A percentile compares a stretch with the other conserved stretches of the same genome.
Evolutionary conservation across 2,797 vertebrate species (phyloP).

Genomic region (Sebastes oblongus): DNA sequence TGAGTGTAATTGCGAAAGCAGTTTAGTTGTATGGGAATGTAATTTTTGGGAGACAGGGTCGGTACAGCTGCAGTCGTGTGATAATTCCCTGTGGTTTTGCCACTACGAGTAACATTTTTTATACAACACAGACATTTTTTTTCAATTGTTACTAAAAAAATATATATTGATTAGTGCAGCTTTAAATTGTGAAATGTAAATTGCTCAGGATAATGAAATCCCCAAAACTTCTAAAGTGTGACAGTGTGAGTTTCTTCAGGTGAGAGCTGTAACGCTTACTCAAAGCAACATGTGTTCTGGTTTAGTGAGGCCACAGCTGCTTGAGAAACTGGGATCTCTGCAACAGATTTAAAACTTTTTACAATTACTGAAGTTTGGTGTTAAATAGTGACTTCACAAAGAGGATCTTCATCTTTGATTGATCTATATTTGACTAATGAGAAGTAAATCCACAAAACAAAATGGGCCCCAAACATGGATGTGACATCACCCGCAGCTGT

Average conservation of each 20-base stretch:
- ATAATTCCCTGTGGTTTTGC: not conserved
- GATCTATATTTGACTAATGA: not conserved
- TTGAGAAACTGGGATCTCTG: not conserved
- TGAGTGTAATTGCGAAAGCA: too few relatives aligned
- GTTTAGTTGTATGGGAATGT: too few relatives aligned
- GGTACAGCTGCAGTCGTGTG: too few relatives aligned
- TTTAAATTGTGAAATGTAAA: not conserved
- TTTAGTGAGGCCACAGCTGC: not conserved
- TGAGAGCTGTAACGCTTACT: not conserved
- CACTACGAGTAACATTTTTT: not conserved
- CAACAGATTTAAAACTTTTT: not conserved
- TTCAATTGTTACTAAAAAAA: not conserved
- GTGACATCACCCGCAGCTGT: conserved; percentile 2
- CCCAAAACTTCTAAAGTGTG: not conserved
- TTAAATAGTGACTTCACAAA: not conserved
- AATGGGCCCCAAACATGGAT: not conserved
- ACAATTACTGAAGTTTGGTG: not conserved
- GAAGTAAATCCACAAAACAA: not conserved
- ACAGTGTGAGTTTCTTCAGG: not conserved
- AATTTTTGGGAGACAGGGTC: too few relatives aligned
- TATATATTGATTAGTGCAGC: not conserved
- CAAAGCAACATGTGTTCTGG: conserved; percentile 3
- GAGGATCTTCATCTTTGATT: not conserved
- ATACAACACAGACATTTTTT: too few relatives aligned
- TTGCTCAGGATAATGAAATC: not conserved